Base-by-base conservation (phyloP, 2,888 invertebrate species). In the Pristionchus exspectatus region DNA sequence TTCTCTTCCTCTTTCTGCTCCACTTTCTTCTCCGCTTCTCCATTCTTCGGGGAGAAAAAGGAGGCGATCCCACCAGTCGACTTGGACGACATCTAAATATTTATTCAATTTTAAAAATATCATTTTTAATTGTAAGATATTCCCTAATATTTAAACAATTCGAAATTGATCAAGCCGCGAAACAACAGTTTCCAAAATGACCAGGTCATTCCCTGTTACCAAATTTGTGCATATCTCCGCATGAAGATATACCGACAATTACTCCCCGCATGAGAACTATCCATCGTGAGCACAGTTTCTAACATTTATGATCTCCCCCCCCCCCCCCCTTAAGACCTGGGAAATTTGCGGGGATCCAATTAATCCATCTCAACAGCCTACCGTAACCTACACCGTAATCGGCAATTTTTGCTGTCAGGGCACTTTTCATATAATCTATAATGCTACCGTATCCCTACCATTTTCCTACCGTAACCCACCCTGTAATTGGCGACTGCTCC, bases 401-500 rank as follows among this genome's bases (percentile, higher is more conserved):
- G n/a, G n/a, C n/a, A n/a, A n/a, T n/a, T n/a, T n/a, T n/a, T n/a
- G n/a, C n/a, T n/a, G n/a, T n/a, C n/a, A n/a, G n/a, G n/a, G n/a
- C n/a, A n/a, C n/a, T n/a, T n/a, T n/a, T n/a, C n/a, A n/a, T n/a
- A n/a, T n/a, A n/a, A n/a, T n/a, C n/a, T n/a, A n/a, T n/a, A n/a
- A n/a, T n/a, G n/a, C n/a, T n/a, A n/a, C n/a, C n/a, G n/a, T n/a
- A n/a, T n/a, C n/a, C n/a, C n/a, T n/a, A n/a, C n/a, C n/a, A n/a
- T n/a, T n/a, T n/a, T n/a, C n/a, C n/a, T n/a, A n/a, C n/a, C n/a
- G 69, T 69, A 69, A 14, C 84, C 59, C 56, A 85, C 84, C 24
- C 84, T 85, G 30, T 85, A 38, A 85, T 85, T 85, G 54, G 84
- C 56, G 59, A 85, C 59, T 0, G 84, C 84, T 30, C 84, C 84